A percentile compares a stretch with the other conserved stretches of the same genome.
These are phyloP conservation scores for Nomada goodeniana DNA, from an alignment of 2,888 invertebrate genomes.

Conservation along the genomic window DNA sequence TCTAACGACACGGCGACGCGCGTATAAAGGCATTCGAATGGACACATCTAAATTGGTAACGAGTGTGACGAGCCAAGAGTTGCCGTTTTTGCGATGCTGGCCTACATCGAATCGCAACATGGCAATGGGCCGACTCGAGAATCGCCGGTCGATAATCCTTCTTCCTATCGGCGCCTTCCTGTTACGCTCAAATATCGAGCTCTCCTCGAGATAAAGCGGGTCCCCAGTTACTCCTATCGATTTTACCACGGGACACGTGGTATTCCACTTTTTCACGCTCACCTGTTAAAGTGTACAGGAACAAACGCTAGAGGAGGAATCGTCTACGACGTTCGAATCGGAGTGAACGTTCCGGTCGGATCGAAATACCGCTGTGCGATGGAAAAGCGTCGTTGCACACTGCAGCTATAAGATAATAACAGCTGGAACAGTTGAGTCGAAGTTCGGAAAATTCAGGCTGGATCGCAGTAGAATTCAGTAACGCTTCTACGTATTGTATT, in stretches of 20 bases:
- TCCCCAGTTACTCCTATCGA: constrained; percentile 19
- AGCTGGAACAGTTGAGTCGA: background rate
- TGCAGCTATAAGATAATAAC: constrained; percentile 8
- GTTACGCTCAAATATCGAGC: constrained; percentile 41
- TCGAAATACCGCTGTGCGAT: background rate
- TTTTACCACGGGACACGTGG: constrained; percentile 18
- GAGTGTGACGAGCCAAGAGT: constrained; percentile 70
- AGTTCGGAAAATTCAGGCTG: background rate
- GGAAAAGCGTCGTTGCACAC: background rate
- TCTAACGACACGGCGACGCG: constrained; percentile 72
- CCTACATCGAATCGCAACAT: constrained; percentile 69
- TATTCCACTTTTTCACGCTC: constrained; percentile 15
- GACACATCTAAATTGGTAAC: constrained; percentile 78
- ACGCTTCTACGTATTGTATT: background rate
- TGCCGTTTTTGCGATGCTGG: constrained; percentile 64
- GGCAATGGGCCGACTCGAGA: constrained; percentile 46
- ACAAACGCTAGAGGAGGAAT: background rate
- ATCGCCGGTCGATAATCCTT: constrained; percentile 63
- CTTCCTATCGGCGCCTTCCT: constrained; percentile 57
- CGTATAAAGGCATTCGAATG: constrained; percentile 71
- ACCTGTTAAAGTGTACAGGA: constrained; percentile 39
- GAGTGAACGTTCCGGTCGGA: background rate
- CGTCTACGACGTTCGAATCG: background rate
- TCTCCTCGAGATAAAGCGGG: constrained; percentile 21
- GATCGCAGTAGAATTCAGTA: background rate